Evolutionary conservation across 2,113 vertebrate genomes (phyloP).

Genomic region (Rhinichthys klamathensis): DNA sequence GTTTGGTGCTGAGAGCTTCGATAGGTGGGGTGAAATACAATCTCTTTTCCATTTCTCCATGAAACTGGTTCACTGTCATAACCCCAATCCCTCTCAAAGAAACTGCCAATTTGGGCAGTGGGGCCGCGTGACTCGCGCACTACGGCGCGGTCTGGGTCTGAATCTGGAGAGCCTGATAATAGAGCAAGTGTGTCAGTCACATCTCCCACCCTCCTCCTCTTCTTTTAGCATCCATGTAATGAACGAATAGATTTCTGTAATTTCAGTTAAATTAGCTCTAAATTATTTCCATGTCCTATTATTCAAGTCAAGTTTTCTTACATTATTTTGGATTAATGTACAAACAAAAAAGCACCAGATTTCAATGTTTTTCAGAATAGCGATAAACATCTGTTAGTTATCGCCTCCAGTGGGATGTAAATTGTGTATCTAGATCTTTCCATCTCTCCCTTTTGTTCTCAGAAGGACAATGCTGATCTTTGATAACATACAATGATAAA

Average conservation of each 20-base stretch:
- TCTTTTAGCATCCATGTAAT: neutral
- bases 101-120: conserved; percentile 54
- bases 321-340: neutral
- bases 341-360: neutral
- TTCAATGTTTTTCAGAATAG: neutral
- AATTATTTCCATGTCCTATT: neutral
- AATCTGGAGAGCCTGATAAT: conserved; percentile 57
- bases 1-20: conserved; percentile 36
- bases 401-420: conserved; percentile 22
- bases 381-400: conserved; percentile 25
- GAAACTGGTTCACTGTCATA: conserved; percentile 52
- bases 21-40: conserved; percentile 53
- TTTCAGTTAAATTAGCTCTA: neutral
- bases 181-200: conserved; percentile 58
- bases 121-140: conserved; percentile 49
- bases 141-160: conserved; percentile 41
- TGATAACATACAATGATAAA: conserved; percentile 20
- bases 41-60: conserved; percentile 56
- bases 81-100: conserved; percentile 56
- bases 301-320: neutral
- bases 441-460: conserved; percentile 33
- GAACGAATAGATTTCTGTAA: neutral
- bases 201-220: conserved; percentile 14
- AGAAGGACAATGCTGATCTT: conserved; percentile 33
- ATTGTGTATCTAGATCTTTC: conserved; percentile 24